Conservation (phyloP, 1,140 invertebrate species). For the Harlomillsia oculata region DNA sequence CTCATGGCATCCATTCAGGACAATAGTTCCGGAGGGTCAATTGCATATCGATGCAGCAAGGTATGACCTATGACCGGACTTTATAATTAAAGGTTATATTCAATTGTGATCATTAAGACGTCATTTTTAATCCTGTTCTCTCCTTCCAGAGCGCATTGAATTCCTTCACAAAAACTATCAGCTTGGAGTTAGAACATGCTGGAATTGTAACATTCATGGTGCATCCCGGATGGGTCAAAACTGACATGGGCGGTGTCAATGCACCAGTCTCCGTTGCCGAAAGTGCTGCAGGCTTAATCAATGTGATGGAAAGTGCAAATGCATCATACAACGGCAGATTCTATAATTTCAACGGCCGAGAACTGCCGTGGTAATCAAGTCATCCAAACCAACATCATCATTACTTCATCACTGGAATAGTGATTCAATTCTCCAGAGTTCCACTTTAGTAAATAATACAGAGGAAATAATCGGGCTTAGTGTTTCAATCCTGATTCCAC, state of each 20-base stretch:
- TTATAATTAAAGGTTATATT: too few species aligned
- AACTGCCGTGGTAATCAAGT: slow-evolving; percentile 66
- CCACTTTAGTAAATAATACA: too few species aligned
- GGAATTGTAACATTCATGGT: slow-evolving; percentile 62
- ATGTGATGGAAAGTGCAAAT: slow-evolving; percentile 51
- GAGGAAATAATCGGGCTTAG: too few species aligned
- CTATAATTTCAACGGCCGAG: slow-evolving; percentile 62
- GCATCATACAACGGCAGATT: slow-evolving; percentile 62
- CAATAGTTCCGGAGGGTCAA: slow-evolving; percentile 15
- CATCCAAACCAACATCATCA: too few species aligned
- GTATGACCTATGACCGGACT: too few species aligned
- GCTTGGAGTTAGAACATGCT: slow-evolving; percentile 63
- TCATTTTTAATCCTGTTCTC: background rate
- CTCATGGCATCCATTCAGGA: slow-evolving; percentile 15
- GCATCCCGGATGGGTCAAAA: slow-evolving; percentile 85
- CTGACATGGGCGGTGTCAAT: slow-evolving; percentile 72
- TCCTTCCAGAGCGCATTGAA: slow-evolving; percentile 3
- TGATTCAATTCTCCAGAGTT: too few species aligned
- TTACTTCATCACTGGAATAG: too few species aligned
- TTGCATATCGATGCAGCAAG: slow-evolving; percentile 18
- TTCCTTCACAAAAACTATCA: slow-evolving; percentile 51
- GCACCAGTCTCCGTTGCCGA: slow-evolving; percentile 62
- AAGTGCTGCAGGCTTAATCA: slow-evolving; percentile 54
- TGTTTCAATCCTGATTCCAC: too few species aligned
- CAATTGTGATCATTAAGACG: too few species aligned